Percentiles rank a stretch among this genome's conserved stretches.
These are phyloP conservation scores for Anomalospiza imberbis DNA, from an alignment of 2,797 vertebrate species.

Conservation along the genomic window DNA sequence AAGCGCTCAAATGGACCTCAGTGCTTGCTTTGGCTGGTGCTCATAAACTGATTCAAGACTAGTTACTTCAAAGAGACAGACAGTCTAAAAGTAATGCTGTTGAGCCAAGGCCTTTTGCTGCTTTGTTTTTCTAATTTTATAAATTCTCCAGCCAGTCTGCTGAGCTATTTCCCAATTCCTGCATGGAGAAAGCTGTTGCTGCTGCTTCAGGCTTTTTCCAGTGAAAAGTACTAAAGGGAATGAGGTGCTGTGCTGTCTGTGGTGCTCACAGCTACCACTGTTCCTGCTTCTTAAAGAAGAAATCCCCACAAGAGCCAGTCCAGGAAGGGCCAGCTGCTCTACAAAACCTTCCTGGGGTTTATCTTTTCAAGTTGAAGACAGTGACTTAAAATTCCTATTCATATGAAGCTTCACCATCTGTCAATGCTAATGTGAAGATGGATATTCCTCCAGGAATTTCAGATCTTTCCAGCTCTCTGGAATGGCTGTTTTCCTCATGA, in stretches of 20 bases:
- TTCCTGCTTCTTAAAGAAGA: neutral
- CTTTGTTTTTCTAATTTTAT: conserved; percentile 49
- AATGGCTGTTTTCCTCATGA: neutral
- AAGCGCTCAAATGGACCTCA: neutral
- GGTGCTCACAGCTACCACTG: neutral
- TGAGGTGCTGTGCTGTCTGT: neutral
- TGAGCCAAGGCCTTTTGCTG: conserved; percentile 31
- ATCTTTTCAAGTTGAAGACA: neutral
- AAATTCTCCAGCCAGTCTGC: neutral
- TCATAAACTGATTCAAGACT: conserved; percentile 14
- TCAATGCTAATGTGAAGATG: neutral
- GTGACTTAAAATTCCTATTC: neutral
- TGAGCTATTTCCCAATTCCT: conserved; percentile 1
- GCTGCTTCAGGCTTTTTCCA: neutral
- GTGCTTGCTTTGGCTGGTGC: conserved; percentile 22
- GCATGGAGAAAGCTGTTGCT: neutral
- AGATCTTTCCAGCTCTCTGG: neutral
- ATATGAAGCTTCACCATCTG: neutral
- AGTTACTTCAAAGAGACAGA: conserved; percentile 17
- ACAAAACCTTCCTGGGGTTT: neutral
- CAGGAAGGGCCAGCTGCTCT: neutral
- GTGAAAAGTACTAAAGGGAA: neutral
- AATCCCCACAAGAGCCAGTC: neutral
- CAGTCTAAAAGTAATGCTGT: neutral
- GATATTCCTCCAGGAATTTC: conserved; percentile 9